Evolutionary conservation across 2,113 vertebrate species (phyloP), one percentile per base, ranked within the genome.

Genomic region (Cyrtonyx montezumae): DNA sequence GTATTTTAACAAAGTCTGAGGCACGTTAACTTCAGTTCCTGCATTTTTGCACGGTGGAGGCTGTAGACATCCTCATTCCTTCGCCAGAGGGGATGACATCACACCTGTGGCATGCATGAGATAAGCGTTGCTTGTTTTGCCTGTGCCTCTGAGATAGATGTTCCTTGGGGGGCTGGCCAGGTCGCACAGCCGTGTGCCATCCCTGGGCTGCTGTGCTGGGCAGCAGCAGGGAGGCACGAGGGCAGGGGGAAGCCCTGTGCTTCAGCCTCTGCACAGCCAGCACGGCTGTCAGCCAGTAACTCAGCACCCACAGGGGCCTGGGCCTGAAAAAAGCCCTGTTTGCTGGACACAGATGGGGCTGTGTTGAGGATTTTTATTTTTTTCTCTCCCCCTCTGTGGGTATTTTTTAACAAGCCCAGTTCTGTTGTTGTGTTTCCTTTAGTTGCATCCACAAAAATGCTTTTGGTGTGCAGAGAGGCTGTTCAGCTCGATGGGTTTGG

Each of bases 101-200:
- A 85, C 76, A 94, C 84, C 84, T 75, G 61, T 76, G 82, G 84
- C 90, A 93, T 22, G 82, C 84, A 71, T 65, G 79, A 96, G 94
- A 91, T 94, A 85, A 93, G 91, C 25, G 2, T 23, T 30, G 51
- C 89, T 87, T 88, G 5, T 48, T 79, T 58, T 58, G 42, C 86
- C 75, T 12, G 4, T 51, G 56, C 46, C 58, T 90, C 66, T 71
- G 62, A 81, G 66, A 28, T 45, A 81, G 66, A 28, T 45, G n/a
- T 34, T 81, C 69, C 67, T 67, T 9, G 49, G 3, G 65, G 58
- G 13, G 28, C 34, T 9, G 45, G 67, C 37, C 61, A 9, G 5
- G 61, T 40, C 37, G 25, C 37, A 19, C 25, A 40, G 61, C 61
- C 7, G 10, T 12, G 37, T 28, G 37, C 40, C 40, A 40, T 40